phyloP scores from a whole-genome alignment of 2,113 vertebrate species.

The Toxotes jaculatrix region DNA sequence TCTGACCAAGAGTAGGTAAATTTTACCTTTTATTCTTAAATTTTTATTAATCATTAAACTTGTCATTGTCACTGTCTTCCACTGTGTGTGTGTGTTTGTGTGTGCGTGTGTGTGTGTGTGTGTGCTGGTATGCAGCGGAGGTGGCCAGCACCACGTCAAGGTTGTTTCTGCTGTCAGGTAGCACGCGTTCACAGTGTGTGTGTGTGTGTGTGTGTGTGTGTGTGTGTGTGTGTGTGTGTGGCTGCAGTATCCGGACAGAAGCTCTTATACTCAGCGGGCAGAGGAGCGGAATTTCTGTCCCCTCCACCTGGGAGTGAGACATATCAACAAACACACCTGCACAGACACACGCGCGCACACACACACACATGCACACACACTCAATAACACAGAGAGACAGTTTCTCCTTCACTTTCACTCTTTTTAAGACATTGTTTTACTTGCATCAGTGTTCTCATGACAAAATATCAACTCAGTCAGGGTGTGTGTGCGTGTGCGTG shows the following conservation, averaged over 20 bases:
- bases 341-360: background rate
- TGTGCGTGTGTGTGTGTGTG: constrained; percentile 38
- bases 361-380: background rate
- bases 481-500: background rate
- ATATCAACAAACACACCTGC: constrained; percentile 36
- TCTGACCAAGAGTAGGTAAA: constrained; percentile 99
- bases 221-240: constrained; percentile 46
- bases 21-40: constrained; percentile 84
- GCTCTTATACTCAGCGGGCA: constrained; percentile 59
- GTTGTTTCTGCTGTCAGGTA: constrained; percentile 83
- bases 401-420: constrained; percentile 39
- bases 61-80: constrained; percentile 79
- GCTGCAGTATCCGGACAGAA: constrained; percentile 69
- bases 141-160: constrained; percentile 78
- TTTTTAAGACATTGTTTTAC: constrained; percentile 44
- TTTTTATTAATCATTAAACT: constrained; percentile 62
- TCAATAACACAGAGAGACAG: background rate
- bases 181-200: constrained; percentile 55
- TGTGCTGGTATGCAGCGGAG: constrained; percentile 75
- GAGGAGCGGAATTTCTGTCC: constrained; percentile 54
- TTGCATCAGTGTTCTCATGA: constrained; percentile 28
- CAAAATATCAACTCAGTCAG: constrained; percentile 36
- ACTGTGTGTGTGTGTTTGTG: constrained; percentile 43
- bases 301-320: constrained; percentile 55
- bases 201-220: constrained; percentile 42